Percentiles rank a stretch among this genome's conserved stretches.
phyloP scores from a whole-genome alignment of 35 echinoderm and acorn worm species.

The Stichopus chloronotus region DNA sequence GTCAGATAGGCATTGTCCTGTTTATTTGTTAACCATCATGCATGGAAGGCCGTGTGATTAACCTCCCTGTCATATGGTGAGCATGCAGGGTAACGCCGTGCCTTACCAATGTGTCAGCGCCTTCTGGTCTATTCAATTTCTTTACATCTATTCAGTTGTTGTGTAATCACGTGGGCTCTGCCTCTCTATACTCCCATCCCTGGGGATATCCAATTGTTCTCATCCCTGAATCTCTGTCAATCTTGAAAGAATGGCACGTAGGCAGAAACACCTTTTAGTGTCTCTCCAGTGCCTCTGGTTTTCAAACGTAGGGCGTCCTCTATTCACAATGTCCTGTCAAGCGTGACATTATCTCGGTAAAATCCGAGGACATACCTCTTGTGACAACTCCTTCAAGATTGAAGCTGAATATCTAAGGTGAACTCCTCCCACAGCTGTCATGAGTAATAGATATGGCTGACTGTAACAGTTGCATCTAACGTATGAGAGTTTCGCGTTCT shows the following conservation, averaged over 20 bases:
- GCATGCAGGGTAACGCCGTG: background rate
- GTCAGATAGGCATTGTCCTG: no score
- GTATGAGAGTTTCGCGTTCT: no score
- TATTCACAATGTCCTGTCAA: background rate
- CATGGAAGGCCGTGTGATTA: no score
- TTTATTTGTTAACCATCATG: no score
- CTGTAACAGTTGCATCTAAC: no score
- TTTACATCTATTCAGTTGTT: background rate
- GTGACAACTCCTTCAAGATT: no score
- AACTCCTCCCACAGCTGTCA: no score
- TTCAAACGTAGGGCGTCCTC: slow-evolving; percentile 6
- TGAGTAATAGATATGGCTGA: no score
- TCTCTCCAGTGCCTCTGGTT: background rate
- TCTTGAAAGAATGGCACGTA: background rate
- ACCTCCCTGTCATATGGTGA: no score
- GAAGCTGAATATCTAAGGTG: no score
- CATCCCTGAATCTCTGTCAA: background rate
- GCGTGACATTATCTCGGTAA: background rate
- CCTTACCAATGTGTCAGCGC: slow-evolving; percentile 19
- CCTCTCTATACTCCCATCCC: slow-evolving; percentile 7
- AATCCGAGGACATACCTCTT: no score
- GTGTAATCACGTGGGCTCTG: background rate
- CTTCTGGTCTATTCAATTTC: background rate
- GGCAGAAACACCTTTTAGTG: background rate
- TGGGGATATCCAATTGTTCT: slow-evolving; percentile 20